A percentile compares a stretch with the other conserved stretches of the same genome.
phyloP scores from a whole-genome alignment of 2,797 vertebrate genomes.

The Mastacembelus armatus region DNA sequence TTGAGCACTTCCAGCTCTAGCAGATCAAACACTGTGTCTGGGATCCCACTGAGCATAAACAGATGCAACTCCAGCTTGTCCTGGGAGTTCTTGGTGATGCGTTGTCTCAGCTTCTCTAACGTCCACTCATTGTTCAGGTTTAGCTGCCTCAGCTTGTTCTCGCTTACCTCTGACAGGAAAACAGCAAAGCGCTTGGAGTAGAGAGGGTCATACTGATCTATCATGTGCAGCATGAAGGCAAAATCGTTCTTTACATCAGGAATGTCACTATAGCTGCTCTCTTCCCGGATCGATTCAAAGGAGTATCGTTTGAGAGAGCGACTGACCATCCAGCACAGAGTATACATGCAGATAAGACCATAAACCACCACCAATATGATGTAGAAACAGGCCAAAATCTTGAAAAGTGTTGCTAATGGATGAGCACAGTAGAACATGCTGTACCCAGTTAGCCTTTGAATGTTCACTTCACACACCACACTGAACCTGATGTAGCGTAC shows the following conservation, averaged over 20 bases:
- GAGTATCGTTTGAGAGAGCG: conserved; percentile 96
- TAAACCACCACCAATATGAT: conserved; percentile 95
- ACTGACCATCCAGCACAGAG: conserved; percentile 96
- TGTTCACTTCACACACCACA: conserved; percentile 91
- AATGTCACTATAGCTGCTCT: conserved; percentile 99
- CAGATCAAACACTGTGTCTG: conserved; percentile 96
- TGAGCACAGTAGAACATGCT: conserved; percentile 94
- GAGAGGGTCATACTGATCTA: conserved; percentile 97
- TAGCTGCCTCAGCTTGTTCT: conserved; percentile 97
- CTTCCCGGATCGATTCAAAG: conserved; percentile 96
- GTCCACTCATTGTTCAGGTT: conserved; percentile 99
- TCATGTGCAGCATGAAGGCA: conserved; percentile 98
- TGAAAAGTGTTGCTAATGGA: conserved; percentile 95
- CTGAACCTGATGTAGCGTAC: conserved; percentile 92
- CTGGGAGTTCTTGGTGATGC: conserved; percentile 96
- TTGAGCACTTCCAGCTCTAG: conserved; percentile 96
- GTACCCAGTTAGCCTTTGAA: conserved; percentile 94
- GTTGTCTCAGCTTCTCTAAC: conserved; percentile 94
- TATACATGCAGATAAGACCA: conserved; percentile 97
- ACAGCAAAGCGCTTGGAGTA: conserved; percentile 98
- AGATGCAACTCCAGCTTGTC: conserved; percentile 97
- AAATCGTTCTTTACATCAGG: conserved; percentile 98
- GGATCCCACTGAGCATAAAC: conserved; percentile 98
- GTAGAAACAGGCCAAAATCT: conserved; percentile 97
- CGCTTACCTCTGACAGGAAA: conserved; percentile 97